Base-by-base conservation (phyloP, 2,113 vertebrate species). In the Macaca mulatta region DNA sequence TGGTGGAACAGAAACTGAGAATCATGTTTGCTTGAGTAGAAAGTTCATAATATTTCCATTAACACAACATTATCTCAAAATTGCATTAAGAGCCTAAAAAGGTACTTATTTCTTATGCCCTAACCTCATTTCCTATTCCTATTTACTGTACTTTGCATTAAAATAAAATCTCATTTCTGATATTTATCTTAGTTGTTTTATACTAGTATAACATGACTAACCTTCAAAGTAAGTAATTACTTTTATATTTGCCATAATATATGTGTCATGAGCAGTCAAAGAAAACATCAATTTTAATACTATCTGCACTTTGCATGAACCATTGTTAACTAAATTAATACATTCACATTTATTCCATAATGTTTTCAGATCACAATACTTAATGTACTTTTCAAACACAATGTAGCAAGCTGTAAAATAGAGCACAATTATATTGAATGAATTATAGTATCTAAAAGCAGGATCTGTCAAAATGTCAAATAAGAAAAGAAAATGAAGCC, bases 251-350 rank as follows among this genome's bases (percentile, higher is more conserved):
- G 7, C 32, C 59, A 25, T 90, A 89, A 80, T 90, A 13, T 83
- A 14, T 89, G 52, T 64, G 2, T 75, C 72, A 43, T 40, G 82
- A 45, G 67, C 81, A 77, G 50, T 27, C 57, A 86, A 85, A 82
- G n/a, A 82, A 64, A 70, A 52, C 35, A 72, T 91, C 48, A 27
- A 10, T 94, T 94, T 89, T 94, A 90, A 91, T 67, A 67, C 38
- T 92, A 77, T 85, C 16, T 77, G 64, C 50, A 67, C 57, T 92
- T 93, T 74, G 18, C 94, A 59, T 74, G 79, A 97, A 85, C 50
- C 48, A 80, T 84, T 93, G 40, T 69, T 95, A 84, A 93, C 64
- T 74, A 93, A 64, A 91, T 64, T 85, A 88, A 92, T 70, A 77
- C 10, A 78, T 80, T 95, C 82, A 80, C 32, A 85, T 84, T 90